Base-by-base conservation (phyloP, 1,140 invertebrate species). In the Oryctes rhinoceros region DNA sequence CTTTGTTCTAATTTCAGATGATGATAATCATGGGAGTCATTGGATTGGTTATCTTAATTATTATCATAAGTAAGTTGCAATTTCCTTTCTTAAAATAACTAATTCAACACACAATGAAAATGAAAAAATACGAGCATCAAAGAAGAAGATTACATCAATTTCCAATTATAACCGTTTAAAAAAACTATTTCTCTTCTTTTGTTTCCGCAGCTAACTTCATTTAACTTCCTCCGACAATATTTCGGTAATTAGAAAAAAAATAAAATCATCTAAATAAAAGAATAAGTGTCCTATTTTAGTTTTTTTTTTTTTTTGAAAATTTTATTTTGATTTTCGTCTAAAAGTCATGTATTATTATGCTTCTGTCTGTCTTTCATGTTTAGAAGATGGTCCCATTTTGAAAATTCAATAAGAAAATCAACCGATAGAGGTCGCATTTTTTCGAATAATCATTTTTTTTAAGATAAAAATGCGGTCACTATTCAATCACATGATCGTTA, bases 21-120 rank as follows among this genome's bases (percentile, higher is more conserved):
- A 97, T 97, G 95, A 93, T 97, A 80, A 97, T 97, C 79, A 93
- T 97, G 87, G 96, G 95, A 78, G 93, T 94, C 78, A 96, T 97
- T 84, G 94, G 93, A 67, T 90, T 92, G 76, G 89, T 96, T 80
- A 91, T 97, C 86, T 89, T 97, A 82, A 95, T 96, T 82, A 96
- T 97, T 82, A 94, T 96, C 80, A 94, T 97, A 85, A 92, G 87
- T 88, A 88, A 88, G 84, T 71, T 24, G 18, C 20, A 18, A 35
- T 71, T 71, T 35, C 35, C 10, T 5, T 20, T 24, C 0, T 71
- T 71, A 35, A 24, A 24, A 24, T n/a, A 6, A 9, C 4, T 15
- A 71, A 71, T 24, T 35, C 6, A 7, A 67, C 11, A 53, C n/a
- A 53, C 4, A 53, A 11, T 15, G 6, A 67, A 30, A 67, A 67